Base-by-base conservation (phyloP, 2,113 vertebrate genomes). In the Channa maculata region DNA sequence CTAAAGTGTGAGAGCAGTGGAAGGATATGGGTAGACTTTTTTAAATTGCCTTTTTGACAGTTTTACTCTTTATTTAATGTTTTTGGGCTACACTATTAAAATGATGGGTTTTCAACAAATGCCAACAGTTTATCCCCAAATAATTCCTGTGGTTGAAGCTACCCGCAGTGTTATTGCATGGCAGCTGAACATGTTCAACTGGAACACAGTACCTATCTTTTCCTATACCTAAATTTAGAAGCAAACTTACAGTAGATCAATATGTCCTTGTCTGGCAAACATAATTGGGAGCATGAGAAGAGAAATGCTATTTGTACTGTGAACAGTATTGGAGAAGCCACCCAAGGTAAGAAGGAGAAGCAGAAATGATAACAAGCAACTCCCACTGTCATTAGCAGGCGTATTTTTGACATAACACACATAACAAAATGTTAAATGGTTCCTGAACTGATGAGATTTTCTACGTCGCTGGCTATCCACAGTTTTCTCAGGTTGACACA, bases 401-500 rank as follows among this genome's bases (percentile, higher is more conserved):
- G 15, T 14, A 46, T 33, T 63, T 67, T 52, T 6, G 1, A 11
- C 54, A 0, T 24, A 24, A 24, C 24, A 24, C 24, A 24, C 24
- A 24, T 24, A 74, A 60, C 54, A 15, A 72, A 74, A 61, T 34
- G 38, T 50, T 65, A 39, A 53, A 74, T 43, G 55, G 15, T 36
- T 43, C 64, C 61, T 34, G 39, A 43, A 50, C 38, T 6, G 77
- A 75, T 46, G 45, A 71, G 41, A 78, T 83, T 58, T 84, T 48
- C 48, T 44, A 44, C 65, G 45, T 57, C 15, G 8, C 24, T 51
- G 61, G 49, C 52, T 45, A 6, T 14, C 58, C 62, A 36, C 62
- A 49, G 14, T 66, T 60, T 65, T 70, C 80, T 80, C 50, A 69
- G 59, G 12, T 5, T 48, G 46, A 72, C 41, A 66, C 5, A 33